phyloP scores from a whole-genome alignment of 2,113 vertebrate genomes.

The Camelus bactrianus region DNA sequence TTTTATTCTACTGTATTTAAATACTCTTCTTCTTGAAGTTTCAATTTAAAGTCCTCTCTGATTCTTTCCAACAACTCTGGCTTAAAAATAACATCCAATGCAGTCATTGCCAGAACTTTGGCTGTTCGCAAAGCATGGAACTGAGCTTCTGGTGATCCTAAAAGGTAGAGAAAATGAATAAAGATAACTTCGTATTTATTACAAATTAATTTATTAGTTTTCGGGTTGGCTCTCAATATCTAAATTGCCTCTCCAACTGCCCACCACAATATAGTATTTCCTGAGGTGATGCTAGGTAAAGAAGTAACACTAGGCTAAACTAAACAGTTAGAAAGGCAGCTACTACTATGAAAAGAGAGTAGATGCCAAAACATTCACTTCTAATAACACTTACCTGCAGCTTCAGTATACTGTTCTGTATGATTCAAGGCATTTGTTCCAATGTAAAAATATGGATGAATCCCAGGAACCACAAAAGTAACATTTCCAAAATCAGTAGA shows the following conservation, averaged over 20 bases:
- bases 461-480: conserved; percentile 91
- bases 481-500: conserved; percentile 96
- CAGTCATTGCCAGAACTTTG: conserved; percentile 94
- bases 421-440: conserved; percentile 92
- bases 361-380: background rate
- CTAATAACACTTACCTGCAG: conserved; percentile 88
- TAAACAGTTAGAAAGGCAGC: background rate
- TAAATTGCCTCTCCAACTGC: background rate
- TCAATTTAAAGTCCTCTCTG: conserved; percentile 90
- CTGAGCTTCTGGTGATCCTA: conserved; percentile 93
- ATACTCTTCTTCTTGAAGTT: conserved; percentile 86
- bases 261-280: background rate
- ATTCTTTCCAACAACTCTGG: conserved; percentile 89
- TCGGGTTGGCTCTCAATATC: background rate
- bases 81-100: conserved; percentile 92
- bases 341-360: background rate
- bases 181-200: background rate
- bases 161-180: conserved; percentile 9
- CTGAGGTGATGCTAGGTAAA: background rate
- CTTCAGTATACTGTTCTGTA: conserved; percentile 92
- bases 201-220: background rate
- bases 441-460: conserved; percentile 95
- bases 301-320: background rate
- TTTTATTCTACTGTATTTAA: conserved; percentile 74
- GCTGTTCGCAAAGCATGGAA: conserved; percentile 91